phyloP scores from a whole-genome alignment of 2,888 invertebrate species.

The Leptinotarsa tumamoca region DNA sequence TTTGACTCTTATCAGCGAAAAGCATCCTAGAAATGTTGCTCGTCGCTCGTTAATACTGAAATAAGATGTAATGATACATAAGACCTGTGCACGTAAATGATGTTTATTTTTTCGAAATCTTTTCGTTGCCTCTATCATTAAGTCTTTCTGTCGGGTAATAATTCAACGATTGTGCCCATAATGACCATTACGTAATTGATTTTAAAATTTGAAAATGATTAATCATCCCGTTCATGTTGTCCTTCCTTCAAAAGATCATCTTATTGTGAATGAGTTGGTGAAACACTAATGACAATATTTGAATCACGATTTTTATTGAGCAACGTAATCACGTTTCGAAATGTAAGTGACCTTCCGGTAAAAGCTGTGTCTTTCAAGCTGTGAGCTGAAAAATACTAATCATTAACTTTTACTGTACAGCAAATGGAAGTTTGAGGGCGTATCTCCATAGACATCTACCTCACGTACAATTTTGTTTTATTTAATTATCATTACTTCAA shows the following conservation, averaged over 20 bases:
- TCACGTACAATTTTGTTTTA: conserved; percentile 4
- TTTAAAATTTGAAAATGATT: conserved; percentile 43
- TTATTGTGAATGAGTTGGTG: conserved; percentile 27
- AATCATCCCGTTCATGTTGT: conserved; percentile 36
- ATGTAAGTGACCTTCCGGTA: conserved; percentile 20
- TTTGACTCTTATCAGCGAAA: background rate
- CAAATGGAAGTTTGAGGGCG: background rate
- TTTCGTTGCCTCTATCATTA: conserved; percentile 17
- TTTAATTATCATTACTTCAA: conserved; percentile 2
- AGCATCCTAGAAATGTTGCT: conserved; percentile 10
- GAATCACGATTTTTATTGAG: conserved; percentile 34
- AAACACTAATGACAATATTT: conserved; percentile 35
- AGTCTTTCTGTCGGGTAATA: conserved; percentile 29
- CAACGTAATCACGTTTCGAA: conserved; percentile 11
- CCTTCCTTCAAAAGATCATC: conserved; percentile 23
- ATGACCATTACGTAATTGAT: conserved; percentile 39
- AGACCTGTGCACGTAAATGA: conserved; percentile 22
- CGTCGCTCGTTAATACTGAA: conserved; percentile 9
- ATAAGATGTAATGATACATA: conserved; percentile 9
- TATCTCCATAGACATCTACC: background rate
- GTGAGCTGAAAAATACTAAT: conserved; percentile 1
- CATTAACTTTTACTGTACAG: conserved; percentile 6
- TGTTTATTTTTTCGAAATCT: conserved; percentile 31
- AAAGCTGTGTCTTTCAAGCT: background rate
- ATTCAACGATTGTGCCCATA: conserved; percentile 29